A percentile compares a stretch with the other conserved stretches of the same genome.
Conservation (phyloP, 1,140 invertebrate genomes). For the Vanessa tameamea region DNA sequence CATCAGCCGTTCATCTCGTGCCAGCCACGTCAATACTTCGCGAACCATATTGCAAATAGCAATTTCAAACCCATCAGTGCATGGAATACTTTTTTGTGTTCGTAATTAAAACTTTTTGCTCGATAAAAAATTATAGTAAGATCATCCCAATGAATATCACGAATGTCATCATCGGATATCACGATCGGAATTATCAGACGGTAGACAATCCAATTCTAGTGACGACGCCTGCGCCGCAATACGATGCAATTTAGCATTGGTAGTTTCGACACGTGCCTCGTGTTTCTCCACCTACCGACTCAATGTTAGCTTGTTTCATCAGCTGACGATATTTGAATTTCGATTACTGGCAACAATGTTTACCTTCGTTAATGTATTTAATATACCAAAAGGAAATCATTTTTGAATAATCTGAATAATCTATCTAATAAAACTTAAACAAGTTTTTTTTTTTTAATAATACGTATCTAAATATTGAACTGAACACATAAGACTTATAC, state of each 20-base stretch:
- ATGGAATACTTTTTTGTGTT: background rate
- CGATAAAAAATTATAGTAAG: background rate
- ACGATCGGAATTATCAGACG: slow-evolving; percentile 67
- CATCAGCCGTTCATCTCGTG: too few species aligned
- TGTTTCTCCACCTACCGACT: slow-evolving; percentile 45
- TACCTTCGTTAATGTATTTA: background rate
- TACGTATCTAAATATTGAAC: too few species aligned
- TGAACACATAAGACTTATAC: too few species aligned
- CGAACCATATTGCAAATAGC: too few species aligned
- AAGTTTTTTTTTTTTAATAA: too few species aligned
- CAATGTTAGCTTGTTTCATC: slow-evolving; percentile 19
- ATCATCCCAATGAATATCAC: slow-evolving; percentile 45
- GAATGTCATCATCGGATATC: slow-evolving; percentile 66
- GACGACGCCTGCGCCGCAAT: slow-evolving; percentile 52
- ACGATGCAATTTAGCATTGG: slow-evolving; percentile 65
- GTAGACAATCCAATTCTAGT: slow-evolving; percentile 72
- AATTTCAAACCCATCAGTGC: too few species aligned
- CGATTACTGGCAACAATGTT: slow-evolving; percentile 1
- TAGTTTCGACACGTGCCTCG: slow-evolving; percentile 58
- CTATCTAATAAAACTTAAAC: too few species aligned
- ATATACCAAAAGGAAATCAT: too few species aligned
- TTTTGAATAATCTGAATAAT: too few species aligned
- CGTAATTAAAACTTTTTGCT: background rate
- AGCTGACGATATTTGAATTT: slow-evolving; percentile 16
- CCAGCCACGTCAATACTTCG: too few species aligned